phyloP scores from a whole-genome alignment of 2,888 invertebrate species.

The Druceiella hillmani region DNA sequence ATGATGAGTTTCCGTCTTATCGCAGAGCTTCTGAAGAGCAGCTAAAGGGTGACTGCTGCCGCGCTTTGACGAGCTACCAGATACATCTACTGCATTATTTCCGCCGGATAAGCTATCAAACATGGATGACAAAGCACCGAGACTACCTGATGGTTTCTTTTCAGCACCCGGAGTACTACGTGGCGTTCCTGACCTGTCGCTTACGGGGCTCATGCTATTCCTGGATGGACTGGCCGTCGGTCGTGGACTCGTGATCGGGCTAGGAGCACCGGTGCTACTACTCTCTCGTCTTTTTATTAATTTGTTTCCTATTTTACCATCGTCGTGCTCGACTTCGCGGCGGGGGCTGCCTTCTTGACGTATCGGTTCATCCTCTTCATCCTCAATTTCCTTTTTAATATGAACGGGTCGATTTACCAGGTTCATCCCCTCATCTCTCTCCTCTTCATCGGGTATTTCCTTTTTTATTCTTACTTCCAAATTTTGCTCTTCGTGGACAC shows the following conservation, averaged over 20 bases:
- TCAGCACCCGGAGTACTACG: slow-evolving; percentile 58
- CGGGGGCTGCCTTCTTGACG: too few species aligned
- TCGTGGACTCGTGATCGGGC: slow-evolving; percentile 51
- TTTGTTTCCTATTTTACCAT: slow-evolving; percentile 32
- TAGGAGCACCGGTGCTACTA: slow-evolving; percentile 31
- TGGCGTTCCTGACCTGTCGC: slow-evolving; percentile 74
- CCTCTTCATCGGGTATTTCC: slow-evolving; percentile 49
- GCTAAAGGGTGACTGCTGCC: slow-evolving; percentile 86
- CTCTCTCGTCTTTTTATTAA: slow-evolving; percentile 41
- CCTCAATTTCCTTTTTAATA: slow-evolving; percentile 60
- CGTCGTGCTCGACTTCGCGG: slow-evolving; percentile 16
- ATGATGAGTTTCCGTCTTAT: slow-evolving; percentile 83
- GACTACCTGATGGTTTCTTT: slow-evolving; percentile 59
- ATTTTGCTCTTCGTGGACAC: slow-evolving; percentile 44
- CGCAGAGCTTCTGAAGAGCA: slow-evolving; percentile 91
- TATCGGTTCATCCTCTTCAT: slow-evolving; percentile 51
- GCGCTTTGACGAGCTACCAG: slow-evolving; percentile 57
- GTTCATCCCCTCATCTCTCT: slow-evolving; percentile 46
- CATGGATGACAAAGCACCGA: slow-evolving; percentile 85
- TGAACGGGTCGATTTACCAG: slow-evolving; percentile 45
- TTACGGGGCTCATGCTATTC: slow-evolving; percentile 66
- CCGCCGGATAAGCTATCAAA: slow-evolving; percentile 76
- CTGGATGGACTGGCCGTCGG: slow-evolving; percentile 58
- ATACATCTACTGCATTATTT: slow-evolving; percentile 37
- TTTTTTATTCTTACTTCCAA: slow-evolving; percentile 55